These are phyloP conservation scores for Nannoperca obscura DNA, from an alignment of 2,797 vertebrate species.

Conservation along the genomic window DNA sequence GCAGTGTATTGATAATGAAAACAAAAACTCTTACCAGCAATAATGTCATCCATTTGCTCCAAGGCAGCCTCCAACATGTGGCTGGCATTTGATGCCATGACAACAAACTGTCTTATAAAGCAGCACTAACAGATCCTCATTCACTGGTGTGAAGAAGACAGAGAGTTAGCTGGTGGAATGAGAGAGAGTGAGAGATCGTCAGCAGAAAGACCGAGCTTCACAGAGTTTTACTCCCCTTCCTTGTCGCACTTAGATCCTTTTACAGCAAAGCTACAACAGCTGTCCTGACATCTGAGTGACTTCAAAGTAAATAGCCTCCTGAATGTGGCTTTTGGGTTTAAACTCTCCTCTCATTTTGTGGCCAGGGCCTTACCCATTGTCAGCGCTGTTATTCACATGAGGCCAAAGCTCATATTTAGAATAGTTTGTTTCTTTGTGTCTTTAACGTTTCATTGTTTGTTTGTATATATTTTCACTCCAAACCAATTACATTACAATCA, in stretches of 20 bases:
- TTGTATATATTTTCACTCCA: slow-evolving; percentile 14
- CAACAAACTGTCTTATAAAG: slow-evolving; percentile 44
- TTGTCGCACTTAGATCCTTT: slow-evolving; percentile 49
- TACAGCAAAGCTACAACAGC: slow-evolving; percentile 64
- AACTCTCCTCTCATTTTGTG: slow-evolving; percentile 80
- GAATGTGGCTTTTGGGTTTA: slow-evolving; percentile 80
- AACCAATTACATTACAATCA: not conserved
- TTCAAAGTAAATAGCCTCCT: slow-evolving; percentile 69
- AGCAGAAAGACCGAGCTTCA: slow-evolving; percentile 14
- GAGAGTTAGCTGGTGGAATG: slow-evolving; percentile 25
- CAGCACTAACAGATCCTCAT: slow-evolving; percentile 31
- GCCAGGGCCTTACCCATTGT: slow-evolving; percentile 62
- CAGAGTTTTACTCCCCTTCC: slow-evolving; percentile 46
- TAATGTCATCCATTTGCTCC: slow-evolving; percentile 95
- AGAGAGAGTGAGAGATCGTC: slow-evolving; percentile 40
- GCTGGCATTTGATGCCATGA: slow-evolving; percentile 91
- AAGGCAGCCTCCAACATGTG: slow-evolving; percentile 91
- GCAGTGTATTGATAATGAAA: slow-evolving; percentile 51
- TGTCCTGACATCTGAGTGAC: slow-evolving; percentile 63
- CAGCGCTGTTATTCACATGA: slow-evolving; percentile 49
- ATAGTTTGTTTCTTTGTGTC: slow-evolving; percentile 36
- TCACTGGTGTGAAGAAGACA: slow-evolving; percentile 33
- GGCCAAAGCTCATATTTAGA: slow-evolving; percentile 48
- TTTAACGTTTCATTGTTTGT: slow-evolving; percentile 29
- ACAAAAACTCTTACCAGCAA: slow-evolving; percentile 87